Evolutionary conservation across 2,797 vertebrate species (phyloP).

Genomic region (Arremon aurantiirostris): DNA sequence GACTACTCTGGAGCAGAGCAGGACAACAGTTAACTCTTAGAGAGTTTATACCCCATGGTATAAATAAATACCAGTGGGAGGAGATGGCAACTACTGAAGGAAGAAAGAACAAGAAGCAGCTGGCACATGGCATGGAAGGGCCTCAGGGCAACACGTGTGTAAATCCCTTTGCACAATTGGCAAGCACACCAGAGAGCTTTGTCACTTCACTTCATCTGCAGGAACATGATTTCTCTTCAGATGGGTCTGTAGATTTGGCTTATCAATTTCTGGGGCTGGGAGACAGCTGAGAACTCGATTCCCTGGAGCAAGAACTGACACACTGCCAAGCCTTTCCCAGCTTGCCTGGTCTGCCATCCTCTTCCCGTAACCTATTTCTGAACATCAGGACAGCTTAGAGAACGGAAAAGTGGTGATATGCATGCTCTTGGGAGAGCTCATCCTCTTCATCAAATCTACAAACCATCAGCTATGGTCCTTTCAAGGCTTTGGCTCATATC

Average conservation of each 20-base stretch:
- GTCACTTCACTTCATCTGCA: conserved; percentile 1
- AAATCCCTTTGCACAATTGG: conserved; percentile 22
- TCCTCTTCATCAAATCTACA: not conserved
- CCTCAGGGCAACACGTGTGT: not conserved
- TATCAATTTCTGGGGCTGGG: conserved; percentile 39
- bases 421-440: not conserved
- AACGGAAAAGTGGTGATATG: not conserved
- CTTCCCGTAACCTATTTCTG: not conserved
- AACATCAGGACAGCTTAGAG: not conserved
- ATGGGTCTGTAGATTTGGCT: conserved; percentile 21
- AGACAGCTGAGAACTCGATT: conserved; percentile 10
- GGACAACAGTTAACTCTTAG: not conserved
- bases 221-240: conserved; percentile 8
- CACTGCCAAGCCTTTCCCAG: not conserved
- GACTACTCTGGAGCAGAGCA: not conserved
- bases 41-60: not conserved
- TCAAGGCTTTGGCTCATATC: not conserved
- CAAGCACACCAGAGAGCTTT: not conserved
- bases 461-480: not conserved
- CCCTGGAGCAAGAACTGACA: conserved; percentile 13
- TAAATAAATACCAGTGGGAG: not conserved
- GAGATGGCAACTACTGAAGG: not conserved
- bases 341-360: not conserved
- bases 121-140: not conserved
- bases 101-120: not conserved